phyloP scores from a whole-genome alignment of 2,888 invertebrate genomes.

The Lithophane socia region DNA sequence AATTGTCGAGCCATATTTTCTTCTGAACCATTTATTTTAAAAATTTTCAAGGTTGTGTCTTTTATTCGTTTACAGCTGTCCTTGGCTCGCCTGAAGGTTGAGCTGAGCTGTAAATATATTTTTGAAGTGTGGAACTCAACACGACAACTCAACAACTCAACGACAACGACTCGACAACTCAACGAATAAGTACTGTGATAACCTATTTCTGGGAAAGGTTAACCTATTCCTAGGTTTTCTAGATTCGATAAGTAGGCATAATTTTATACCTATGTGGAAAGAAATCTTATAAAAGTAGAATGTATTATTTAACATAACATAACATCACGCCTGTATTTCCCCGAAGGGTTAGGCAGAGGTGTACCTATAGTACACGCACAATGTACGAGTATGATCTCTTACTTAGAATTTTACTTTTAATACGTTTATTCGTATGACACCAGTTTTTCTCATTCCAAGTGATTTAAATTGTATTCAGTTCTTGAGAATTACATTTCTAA shows the following conservation, averaged over 20 bases:
- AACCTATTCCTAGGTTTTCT: neutral
- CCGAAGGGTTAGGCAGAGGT: too few relatives aligned
- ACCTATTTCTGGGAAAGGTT: neutral
- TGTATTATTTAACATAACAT: neutral
- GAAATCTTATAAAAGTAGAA: neutral
- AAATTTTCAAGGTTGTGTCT: slow-evolving; percentile 50
- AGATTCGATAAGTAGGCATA: too few relatives aligned
- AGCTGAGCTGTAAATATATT: slow-evolving; percentile 12
- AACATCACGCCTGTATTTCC: too few relatives aligned
- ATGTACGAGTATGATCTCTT: too few relatives aligned
- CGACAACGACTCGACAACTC: slow-evolving; percentile 7
- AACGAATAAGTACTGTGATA: neutral
- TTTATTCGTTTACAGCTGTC: slow-evolving; percentile 50
- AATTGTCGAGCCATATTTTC: slow-evolving; percentile 32
- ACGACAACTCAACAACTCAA: too few relatives aligned
- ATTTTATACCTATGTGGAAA: neutral
- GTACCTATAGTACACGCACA: too few relatives aligned
- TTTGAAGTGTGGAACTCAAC: too few relatives aligned
- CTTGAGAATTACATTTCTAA: neutral
- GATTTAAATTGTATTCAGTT: neutral
- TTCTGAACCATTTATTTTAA: slow-evolving; percentile 46
- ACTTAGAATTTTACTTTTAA: neutral
- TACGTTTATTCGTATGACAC: neutral
- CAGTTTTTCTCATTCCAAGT: neutral
- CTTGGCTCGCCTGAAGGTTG: slow-evolving; percentile 47